phyloP scores from a whole-genome alignment of 2,888 invertebrate species.

The Hemistola chrysoprasaria region DNA sequence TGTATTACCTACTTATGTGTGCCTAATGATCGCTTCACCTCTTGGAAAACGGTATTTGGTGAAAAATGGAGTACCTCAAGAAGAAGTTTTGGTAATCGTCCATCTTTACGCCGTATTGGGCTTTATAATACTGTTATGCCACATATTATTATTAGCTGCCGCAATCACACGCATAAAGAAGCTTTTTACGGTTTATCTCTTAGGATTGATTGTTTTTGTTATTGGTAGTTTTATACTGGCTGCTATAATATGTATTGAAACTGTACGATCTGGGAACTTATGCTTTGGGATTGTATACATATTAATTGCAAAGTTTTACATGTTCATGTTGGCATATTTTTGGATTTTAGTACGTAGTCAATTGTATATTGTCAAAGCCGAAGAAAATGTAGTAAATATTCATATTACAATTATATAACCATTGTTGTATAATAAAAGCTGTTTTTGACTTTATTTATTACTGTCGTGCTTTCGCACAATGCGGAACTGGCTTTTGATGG shows the following conservation, averaged over 20 bases:
- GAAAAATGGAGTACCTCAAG: conserved; percentile 30
- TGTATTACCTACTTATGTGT: conserved; percentile 35
- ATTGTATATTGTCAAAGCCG: conserved; percentile 27
- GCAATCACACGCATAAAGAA: conserved; percentile 17
- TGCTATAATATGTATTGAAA: conserved; percentile 30
- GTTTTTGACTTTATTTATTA: too few relatives aligned
- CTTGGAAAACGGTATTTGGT: conserved; percentile 23
- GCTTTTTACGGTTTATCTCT: conserved; percentile 32
- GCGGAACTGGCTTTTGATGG: too few relatives aligned
- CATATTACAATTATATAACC: conserved; percentile 36
- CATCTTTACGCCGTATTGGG: conserved; percentile 31
- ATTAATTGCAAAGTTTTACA: conserved; percentile 24
- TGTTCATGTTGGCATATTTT: conserved; percentile 36
- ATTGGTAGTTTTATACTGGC: conserved; percentile 27
- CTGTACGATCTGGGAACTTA: conserved; percentile 20
- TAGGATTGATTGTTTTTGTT: conserved; percentile 33
- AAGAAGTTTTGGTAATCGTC: conserved; percentile 22
- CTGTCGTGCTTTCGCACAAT: too few relatives aligned
- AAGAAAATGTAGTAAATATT: conserved; percentile 39
- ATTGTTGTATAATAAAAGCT: too few relatives aligned
- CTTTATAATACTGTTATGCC: conserved; percentile 28
- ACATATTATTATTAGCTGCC: conserved; percentile 33
- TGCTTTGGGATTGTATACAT: conserved; percentile 32
- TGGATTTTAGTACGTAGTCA: conserved; percentile 44
- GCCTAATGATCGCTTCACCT: conserved; percentile 30